Conservation (phyloP, 2,797 vertebrate genomes). For the Amazona ochrocephala region DNA sequence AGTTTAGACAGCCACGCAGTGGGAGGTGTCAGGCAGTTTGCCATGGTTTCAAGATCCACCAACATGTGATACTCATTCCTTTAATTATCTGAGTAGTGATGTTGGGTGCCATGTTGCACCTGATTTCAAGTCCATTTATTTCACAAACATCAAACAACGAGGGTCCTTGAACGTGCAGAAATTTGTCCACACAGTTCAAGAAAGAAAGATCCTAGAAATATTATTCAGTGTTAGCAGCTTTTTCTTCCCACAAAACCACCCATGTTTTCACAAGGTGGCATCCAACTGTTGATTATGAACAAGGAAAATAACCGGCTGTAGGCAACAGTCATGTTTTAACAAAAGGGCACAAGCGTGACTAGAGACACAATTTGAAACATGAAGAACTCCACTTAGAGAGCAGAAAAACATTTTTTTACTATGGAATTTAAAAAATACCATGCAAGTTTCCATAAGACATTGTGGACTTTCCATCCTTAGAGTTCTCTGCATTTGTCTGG, state of each 20-base stretch:
- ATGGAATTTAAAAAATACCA: not conserved
- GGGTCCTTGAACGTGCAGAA: not conserved
- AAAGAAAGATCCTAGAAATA: not conserved
- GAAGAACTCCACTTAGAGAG: not conserved
- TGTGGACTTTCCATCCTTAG: not conserved
- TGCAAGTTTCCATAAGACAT: not conserved
- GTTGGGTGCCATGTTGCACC: not conserved
- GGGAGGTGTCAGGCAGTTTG: not conserved
- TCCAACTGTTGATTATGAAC: not conserved
- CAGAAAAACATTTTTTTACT: not conserved
- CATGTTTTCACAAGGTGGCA: not conserved
- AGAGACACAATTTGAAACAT: not conserved
- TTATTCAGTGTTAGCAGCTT: not conserved
- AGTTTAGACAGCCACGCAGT: not conserved
- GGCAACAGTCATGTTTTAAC: not conserved
- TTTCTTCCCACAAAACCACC: not conserved
- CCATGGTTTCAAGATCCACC: fast-evolving
- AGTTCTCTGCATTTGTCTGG: not conserved
- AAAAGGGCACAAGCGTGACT: not conserved
- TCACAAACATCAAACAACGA: not conserved
- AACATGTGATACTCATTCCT: not conserved
- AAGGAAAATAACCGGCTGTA: not conserved
- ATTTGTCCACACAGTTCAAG: not conserved
- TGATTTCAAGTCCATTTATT: not conserved
- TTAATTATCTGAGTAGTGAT: not conserved